Conservation (phyloP, 2,113 vertebrate genomes). For the human region GRCh38 chr19:28436501-28437000, state of each 20-base stretch:
- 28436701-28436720: not conserved
- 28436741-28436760: not conserved
- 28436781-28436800: not conserved
- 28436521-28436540: not conserved
- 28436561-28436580: conserved; percentile 56
- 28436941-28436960: not conserved
- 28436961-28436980: not conserved
- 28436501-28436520: not conserved
- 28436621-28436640: conserved; percentile 56
- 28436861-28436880: not conserved
- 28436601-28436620: conserved; percentile 52
- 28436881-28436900: not conserved
- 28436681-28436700: not conserved
- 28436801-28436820: not conserved
- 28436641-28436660: conserved; percentile 44
- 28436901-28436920: not conserved
- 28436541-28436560: conserved; percentile 41
- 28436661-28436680: conserved; percentile 59
- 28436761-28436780: not conserved
- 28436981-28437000: too few relatives aligned
- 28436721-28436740: not conserved
- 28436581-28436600: conserved; percentile 70
- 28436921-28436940: not conserved
- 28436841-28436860: not conserved
- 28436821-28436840: not conserved